Evolutionary conservation across 2,888 invertebrate species (phyloP).

Genomic region (Dynastes grantii): DNA sequence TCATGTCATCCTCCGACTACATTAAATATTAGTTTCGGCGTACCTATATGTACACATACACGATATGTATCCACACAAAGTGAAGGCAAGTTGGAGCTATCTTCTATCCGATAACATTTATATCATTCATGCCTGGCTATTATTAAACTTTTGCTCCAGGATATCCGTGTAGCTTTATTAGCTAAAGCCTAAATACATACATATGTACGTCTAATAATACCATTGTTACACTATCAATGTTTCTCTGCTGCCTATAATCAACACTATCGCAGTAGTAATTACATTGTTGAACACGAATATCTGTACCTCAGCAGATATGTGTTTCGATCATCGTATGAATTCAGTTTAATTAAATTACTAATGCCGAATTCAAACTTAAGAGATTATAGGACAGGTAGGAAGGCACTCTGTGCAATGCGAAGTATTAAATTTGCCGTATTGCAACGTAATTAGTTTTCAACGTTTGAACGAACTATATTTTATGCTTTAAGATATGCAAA

Average conservation of each 20-base stretch:
- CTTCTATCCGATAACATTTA: not conserved
- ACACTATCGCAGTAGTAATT: not conserved
- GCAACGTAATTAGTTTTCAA: not conserved
- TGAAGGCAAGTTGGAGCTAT: not conserved
- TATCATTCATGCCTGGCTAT: not conserved
- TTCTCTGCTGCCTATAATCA: not conserved
- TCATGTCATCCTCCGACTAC: not conserved
- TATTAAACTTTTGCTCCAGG: not conserved
- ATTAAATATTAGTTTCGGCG: not conserved
- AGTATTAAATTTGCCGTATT: not conserved
- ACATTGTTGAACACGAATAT: not conserved
- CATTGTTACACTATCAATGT: not conserved
- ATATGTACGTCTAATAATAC: not conserved
- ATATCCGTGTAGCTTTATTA: not conserved
- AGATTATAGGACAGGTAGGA: not conserved
- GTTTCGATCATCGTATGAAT: not conserved
- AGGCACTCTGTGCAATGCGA: not conserved
- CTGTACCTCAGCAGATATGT: not conserved
- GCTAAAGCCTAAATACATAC: not conserved
- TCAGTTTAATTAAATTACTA: constrained; percentile 29
- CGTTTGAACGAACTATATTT: not conserved
- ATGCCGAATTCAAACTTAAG: constrained; percentile 10
- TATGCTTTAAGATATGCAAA: not conserved
- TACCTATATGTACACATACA: not conserved
- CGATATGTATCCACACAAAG: too few species aligned